Evolutionary conservation across 2,888 invertebrate genomes (phyloP).

Genomic region (Cantharis rufa): DNA sequence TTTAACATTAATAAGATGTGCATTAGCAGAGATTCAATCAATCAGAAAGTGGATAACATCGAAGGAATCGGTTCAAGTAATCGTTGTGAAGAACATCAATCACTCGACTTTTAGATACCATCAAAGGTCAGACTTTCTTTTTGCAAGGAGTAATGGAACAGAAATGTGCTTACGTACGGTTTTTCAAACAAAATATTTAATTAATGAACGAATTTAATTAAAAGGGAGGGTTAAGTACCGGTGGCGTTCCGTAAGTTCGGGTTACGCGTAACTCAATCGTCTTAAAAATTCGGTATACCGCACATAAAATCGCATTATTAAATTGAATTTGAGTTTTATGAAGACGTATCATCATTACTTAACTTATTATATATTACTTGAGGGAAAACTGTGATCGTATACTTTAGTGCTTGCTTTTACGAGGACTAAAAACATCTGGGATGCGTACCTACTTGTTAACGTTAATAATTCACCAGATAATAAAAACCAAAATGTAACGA

Average conservation of each 20-base stretch:
- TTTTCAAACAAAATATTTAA: neutral
- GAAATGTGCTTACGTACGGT: neutral
- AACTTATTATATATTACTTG: conserved; percentile 15
- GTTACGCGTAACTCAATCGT: neutral
- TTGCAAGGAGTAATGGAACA: neutral
- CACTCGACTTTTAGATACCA: conserved; percentile 43
- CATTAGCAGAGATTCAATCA: conserved; percentile 51
- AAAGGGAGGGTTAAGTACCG: neutral
- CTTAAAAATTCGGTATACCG: neutral
- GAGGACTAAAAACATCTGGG: conserved; percentile 18
- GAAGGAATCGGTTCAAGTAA: conserved; percentile 57
- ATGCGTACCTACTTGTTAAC: neutral
- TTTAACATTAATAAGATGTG: conserved; percentile 45
- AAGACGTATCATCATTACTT: conserved; percentile 24
- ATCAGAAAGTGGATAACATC: conserved; percentile 61
- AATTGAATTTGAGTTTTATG: conserved; percentile 22
- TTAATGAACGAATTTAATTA: neutral
- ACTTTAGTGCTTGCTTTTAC: conserved; percentile 19
- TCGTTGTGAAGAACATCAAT: conserved; percentile 57
- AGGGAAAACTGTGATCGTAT: conserved; percentile 20
- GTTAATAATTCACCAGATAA: neutral
- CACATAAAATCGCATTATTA: conserved; percentile 18
- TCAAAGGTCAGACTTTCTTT: conserved; percentile 33
- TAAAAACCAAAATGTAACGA: neutral
- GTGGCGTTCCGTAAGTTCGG: neutral